A percentile compares a stretch with the other conserved stretches of the same genome.
Conservation (phyloP, 2,797 vertebrate species). For the Staurois parvus region DNA sequence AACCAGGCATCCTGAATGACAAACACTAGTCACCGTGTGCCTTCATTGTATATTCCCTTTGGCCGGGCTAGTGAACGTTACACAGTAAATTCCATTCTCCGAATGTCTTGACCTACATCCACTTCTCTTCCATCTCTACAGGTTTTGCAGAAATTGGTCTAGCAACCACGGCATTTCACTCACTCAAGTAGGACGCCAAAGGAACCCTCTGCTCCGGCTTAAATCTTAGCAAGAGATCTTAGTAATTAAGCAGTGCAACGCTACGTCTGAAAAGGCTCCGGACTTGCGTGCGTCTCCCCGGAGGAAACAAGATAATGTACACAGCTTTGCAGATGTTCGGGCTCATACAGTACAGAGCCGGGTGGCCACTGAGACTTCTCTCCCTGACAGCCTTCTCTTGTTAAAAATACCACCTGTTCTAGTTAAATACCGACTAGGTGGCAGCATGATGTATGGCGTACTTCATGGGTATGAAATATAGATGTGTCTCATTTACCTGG, state of each 20-base stretch:
- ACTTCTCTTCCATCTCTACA: background rate
- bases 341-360: constrained; percentile 2
- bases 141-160: background rate
- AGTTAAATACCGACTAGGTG: constrained; percentile 56
- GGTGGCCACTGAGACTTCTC: constrained; percentile 47
- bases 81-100: background rate
- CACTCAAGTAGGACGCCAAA: background rate
- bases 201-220: background rate
- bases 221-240: constrained; percentile 22
- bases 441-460: constrained; percentile 58
- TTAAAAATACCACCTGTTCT: constrained; percentile 61
- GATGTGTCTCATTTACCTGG: constrained; percentile 62
- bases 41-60: background rate
- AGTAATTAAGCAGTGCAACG: background rate
- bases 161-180: background rate
- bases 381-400: constrained; percentile 57
- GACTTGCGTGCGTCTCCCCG: constrained; percentile 1
- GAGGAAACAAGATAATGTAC: constrained; percentile 35
- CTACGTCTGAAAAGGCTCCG: background rate
- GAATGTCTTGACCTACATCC: constrained; percentile 40
- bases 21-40: background rate
- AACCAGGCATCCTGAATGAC: too few species aligned
- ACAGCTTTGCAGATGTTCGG: constrained; percentile 48
- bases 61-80: background rate
- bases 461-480: constrained; percentile 59